These are phyloP conservation scores for Halocynthia aurantium DNA, from an alignment of 23 tunicate species.

Conservation along the genomic window DNA sequence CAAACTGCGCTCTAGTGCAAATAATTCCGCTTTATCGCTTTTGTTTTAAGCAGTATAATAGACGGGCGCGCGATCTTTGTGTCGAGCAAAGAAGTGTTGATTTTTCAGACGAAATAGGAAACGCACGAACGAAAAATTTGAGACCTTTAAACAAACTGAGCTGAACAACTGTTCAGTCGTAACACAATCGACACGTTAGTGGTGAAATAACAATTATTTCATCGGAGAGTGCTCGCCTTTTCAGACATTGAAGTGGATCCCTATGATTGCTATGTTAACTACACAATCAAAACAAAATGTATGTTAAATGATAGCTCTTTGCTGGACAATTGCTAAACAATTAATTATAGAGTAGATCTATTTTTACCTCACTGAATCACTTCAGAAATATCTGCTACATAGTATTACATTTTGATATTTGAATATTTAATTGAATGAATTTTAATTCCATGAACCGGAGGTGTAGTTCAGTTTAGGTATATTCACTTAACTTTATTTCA, in stretches of 20 bases:
- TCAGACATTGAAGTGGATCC: slow-evolving; percentile 19
- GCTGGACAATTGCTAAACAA: too few relatives aligned
- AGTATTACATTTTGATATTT: too few relatives aligned
- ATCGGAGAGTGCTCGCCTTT: not conserved
- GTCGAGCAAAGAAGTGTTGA: not conserved
- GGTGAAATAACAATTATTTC: slow-evolving; percentile 24
- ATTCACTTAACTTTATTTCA: too few relatives aligned
- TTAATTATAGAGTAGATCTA: too few relatives aligned
- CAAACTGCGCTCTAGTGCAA: not conserved
- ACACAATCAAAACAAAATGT: too few relatives aligned
- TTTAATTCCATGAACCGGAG: too few relatives aligned
- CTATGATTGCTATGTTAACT: too few relatives aligned
- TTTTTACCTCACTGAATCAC: too few relatives aligned
- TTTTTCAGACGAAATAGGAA: not conserved
- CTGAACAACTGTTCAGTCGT: slow-evolving; percentile 12
- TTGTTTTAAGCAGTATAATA: not conserved
- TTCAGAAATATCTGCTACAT: too few relatives aligned
- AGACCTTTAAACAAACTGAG: slow-evolving; percentile 9
- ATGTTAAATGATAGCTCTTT: too few relatives aligned
- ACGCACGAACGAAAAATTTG: not conserved
- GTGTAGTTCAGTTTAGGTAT: too few relatives aligned
- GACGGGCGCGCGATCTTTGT: slow-evolving; percentile 3
- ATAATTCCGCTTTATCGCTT: not conserved
- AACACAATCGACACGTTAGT: not conserved
- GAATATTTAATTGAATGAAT: too few relatives aligned